phyloP scores from a whole-genome alignment of 2,797 vertebrate genomes.

The Cynopterus sphinx region DNA sequence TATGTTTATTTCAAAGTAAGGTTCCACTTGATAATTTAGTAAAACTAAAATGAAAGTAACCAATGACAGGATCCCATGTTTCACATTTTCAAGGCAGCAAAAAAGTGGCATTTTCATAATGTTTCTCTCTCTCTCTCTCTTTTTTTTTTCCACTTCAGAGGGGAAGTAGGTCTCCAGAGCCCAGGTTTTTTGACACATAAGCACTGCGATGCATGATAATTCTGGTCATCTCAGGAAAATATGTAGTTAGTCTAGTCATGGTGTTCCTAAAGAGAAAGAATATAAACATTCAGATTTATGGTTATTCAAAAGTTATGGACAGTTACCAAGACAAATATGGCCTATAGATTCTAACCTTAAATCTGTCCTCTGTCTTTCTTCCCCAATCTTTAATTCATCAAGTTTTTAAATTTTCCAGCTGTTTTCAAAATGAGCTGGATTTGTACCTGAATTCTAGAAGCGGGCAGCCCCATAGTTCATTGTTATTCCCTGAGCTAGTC shows the following conservation, averaged over 20 bases:
- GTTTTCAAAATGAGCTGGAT: slow-evolving; percentile 50
- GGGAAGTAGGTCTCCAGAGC: neutral
- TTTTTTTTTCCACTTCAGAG: neutral
- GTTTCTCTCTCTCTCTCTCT: neutral
- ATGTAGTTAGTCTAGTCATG: neutral
- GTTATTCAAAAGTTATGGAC: slow-evolving; percentile 10
- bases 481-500: neutral
- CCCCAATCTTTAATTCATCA: neutral
- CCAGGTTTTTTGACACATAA: neutral
- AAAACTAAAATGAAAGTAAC: neutral
- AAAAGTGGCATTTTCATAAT: neutral
- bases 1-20: neutral
- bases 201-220: neutral
- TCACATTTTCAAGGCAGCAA: neutral
- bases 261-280: neutral
- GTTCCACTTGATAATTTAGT: neutral
- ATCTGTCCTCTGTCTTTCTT: neutral
- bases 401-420: slow-evolving; percentile 2
- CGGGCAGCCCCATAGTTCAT: neutral
- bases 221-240: neutral
- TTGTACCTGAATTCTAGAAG: neutral
- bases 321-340: slow-evolving; percentile 41
- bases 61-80: neutral
- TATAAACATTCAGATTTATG: neutral
- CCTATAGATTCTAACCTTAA: neutral